These are phyloP conservation scores for Philereme transversata DNA, from an alignment of 2,888 invertebrate species.

Conservation along the genomic window DNA sequence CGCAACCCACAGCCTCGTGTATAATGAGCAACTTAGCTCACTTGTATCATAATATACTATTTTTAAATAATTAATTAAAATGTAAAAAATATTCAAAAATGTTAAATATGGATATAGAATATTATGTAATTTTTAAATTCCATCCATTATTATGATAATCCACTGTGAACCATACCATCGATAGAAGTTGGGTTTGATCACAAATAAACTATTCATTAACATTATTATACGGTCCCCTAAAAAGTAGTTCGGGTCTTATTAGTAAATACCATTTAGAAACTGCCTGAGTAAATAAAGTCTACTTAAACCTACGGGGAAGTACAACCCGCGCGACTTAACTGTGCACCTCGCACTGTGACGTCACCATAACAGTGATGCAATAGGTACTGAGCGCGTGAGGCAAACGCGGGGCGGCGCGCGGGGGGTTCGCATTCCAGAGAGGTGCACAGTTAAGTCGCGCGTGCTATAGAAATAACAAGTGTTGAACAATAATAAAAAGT, in stretches of 20 bases:
- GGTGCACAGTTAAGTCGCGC: no score
- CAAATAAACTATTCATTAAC: not conserved
- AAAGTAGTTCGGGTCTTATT: conserved; percentile 2
- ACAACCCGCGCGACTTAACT: no score
- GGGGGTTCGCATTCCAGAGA: no score
- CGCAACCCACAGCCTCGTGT: no score
- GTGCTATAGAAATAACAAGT: conserved; percentile 7
- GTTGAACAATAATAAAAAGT: conserved; percentile 1
- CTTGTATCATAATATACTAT: not conserved
- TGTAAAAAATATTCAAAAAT: no score
- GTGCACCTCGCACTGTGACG: no score
- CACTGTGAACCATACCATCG: conserved; percentile 4
- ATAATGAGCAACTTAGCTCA: no score
- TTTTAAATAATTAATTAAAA: conserved; percentile 6
- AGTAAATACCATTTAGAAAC: conserved; percentile 1
- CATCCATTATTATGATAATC: conserved; percentile 23
- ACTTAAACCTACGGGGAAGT: not conserved
- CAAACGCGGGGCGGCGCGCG: no score
- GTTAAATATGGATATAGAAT: not conserved
- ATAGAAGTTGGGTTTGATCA: not conserved
- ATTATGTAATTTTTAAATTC: conserved; percentile 13
- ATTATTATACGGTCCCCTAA: not conserved
- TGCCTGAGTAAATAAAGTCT: not conserved
- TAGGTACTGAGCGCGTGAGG: no score
- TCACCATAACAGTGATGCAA: no score